Percentiles rank a stretch among this genome's conserved stretches.
Evolutionary conservation across 2,797 vertebrate genomes (phyloP).

Genomic region (Cryptoblepharus egeriae): DNA sequence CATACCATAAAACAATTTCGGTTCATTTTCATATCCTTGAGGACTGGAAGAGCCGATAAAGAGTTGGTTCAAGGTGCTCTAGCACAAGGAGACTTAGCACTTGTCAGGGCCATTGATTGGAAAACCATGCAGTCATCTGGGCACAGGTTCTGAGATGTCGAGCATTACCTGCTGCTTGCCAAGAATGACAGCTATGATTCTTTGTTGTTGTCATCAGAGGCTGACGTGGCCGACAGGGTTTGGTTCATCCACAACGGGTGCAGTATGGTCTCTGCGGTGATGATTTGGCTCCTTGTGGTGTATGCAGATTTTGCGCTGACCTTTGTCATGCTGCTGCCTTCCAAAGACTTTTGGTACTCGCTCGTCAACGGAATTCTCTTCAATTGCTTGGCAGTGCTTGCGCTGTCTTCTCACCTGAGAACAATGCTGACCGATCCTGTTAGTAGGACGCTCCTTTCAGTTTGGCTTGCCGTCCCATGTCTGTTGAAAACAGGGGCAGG

Average conservation of each 20-base stretch:
- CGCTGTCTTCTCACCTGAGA: constrained; percentile 91
- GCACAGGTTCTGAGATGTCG: constrained; percentile 93
- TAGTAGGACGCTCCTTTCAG: constrained; percentile 66
- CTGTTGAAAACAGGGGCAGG: no score
- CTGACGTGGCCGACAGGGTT: constrained; percentile 78
- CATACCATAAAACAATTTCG: not conserved
- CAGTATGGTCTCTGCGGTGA: constrained; percentile 93
- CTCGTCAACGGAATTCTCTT: constrained; percentile 91
- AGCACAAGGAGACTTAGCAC: no score
- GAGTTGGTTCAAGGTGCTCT: no score
- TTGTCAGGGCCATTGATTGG: constrained; percentile 69
- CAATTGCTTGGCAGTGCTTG: constrained; percentile 93
- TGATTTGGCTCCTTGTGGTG: constrained; percentile 95
- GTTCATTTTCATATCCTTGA: no score
- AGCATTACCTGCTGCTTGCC: constrained; percentile 93
- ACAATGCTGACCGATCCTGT: constrained; percentile 98
- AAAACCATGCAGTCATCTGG: constrained; percentile 95
- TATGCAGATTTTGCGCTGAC: constrained; percentile 98
- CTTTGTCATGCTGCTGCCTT: constrained; percentile 97
- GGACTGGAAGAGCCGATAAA: no score
- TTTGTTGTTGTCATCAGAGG: constrained; percentile 66
- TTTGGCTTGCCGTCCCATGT: fast-evolving
- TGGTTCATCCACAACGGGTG: constrained; percentile 98
- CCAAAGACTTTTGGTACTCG: constrained; percentile 96
- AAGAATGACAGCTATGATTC: constrained; percentile 86